Conservation (phyloP, 2,797 vertebrate genomes). For the Lepidocolaptes lacrymiger region DNA sequence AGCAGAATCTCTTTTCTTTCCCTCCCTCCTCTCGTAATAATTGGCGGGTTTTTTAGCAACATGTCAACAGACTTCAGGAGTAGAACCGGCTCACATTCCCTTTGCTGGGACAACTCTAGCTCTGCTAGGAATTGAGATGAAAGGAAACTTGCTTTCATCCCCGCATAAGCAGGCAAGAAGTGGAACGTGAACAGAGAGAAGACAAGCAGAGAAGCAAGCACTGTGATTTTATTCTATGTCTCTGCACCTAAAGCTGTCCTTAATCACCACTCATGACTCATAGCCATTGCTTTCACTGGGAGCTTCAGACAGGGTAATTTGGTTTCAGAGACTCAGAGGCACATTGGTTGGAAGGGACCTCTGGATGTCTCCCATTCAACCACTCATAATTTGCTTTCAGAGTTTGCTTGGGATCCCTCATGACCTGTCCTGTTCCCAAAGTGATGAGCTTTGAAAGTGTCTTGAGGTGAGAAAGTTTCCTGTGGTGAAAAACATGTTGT, state of each 20-base stretch:
- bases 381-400: neutral
- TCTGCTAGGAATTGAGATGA: conserved; percentile 67
- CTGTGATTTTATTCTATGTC: conserved; percentile 27
- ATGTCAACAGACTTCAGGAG: conserved; percentile 38
- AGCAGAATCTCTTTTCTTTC: neutral
- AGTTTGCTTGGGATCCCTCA: neutral
- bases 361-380: neutral
- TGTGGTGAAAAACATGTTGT: neutral
- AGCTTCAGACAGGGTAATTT: conserved; percentile 30
- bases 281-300: conserved; percentile 30
- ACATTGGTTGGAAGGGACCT: neutral
- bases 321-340: neutral
- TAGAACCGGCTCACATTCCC: neutral
- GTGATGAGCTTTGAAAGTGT: neutral
- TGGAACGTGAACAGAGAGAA: conserved; percentile 39
- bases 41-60: neutral
- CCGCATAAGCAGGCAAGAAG: conserved; percentile 46
- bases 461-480: neutral
- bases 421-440: neutral
- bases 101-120: conserved; percentile 46
- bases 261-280: conserved; percentile 54
- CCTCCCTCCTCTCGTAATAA: neutral
- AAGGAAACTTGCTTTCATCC: conserved; percentile 57
- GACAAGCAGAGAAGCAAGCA: conserved; percentile 15
- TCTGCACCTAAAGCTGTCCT: conserved; percentile 47